A percentile compares a stretch with the other conserved stretches of the same genome.
These are phyloP conservation scores for Diaphora mendica DNA, from an alignment of 2,888 invertebrate genomes.

Conservation along the genomic window DNA sequence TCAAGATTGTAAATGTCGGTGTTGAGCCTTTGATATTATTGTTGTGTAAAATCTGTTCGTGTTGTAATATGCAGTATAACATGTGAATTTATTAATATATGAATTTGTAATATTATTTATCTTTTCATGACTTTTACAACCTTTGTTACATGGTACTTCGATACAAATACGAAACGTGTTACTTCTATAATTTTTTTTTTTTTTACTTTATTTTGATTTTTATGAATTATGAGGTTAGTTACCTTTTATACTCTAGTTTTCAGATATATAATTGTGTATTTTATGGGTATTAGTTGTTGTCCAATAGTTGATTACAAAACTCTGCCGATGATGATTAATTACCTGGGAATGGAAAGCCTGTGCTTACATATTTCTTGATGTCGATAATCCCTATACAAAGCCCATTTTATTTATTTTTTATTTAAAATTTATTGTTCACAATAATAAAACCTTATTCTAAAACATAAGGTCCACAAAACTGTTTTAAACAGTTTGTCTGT, in stretches of 20 bases:
- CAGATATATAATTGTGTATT: neutral
- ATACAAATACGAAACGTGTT: slow-evolving; percentile 9
- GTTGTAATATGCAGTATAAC: slow-evolving; percentile 28
- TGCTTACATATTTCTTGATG: neutral
- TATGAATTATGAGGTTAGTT: neutral
- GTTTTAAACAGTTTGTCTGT: too few relatives aligned
- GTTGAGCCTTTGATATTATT: slow-evolving; percentile 45
- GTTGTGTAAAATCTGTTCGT: slow-evolving; percentile 24
- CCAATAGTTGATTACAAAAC: too few relatives aligned
- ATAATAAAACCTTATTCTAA: too few relatives aligned
- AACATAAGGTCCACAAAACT: too few relatives aligned
- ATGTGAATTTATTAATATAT: slow-evolving; percentile 23
- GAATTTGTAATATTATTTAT: slow-evolving; percentile 36
- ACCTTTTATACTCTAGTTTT: too few relatives aligned
- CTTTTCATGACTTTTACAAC: slow-evolving; percentile 26
- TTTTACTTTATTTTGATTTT: neutral
- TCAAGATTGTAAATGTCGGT: slow-evolving; percentile 34
- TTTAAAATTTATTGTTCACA: too few relatives aligned
- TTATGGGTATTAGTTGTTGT: too few relatives aligned
- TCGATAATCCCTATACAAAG: neutral
- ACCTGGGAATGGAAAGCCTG: neutral
- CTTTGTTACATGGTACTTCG: slow-evolving; percentile 16
- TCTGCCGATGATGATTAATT: neutral
- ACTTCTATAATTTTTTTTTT: neutral
- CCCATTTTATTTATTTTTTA: too few relatives aligned